phyloP scores from a whole-genome alignment of 1,140 invertebrate species.

The Heliconius hermathena region DNA sequence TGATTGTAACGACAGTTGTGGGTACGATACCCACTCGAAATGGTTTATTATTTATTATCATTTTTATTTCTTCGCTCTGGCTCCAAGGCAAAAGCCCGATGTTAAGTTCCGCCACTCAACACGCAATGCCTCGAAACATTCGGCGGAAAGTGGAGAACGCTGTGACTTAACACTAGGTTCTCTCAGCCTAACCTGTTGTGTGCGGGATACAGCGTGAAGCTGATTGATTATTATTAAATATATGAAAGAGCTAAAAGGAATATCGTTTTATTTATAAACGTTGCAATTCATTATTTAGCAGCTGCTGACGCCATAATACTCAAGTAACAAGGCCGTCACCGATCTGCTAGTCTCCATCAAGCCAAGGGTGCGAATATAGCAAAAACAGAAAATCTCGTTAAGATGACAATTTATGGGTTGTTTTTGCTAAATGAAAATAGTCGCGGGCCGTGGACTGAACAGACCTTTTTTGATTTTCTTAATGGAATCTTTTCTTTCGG shows the following conservation, averaged over 20 bases:
- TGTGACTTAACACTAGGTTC: too few species aligned
- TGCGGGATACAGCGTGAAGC: too few species aligned
- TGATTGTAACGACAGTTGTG: too few species aligned
- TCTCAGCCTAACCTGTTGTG: too few species aligned
- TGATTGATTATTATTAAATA: background rate
- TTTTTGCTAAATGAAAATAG: conserved; percentile 82
- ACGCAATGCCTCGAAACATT: too few species aligned
- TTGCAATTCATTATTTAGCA: conserved; percentile 13
- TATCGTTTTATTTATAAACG: background rate
- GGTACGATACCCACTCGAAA: too few species aligned
- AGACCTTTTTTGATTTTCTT: conserved; percentile 82
- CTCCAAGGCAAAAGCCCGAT: too few species aligned
- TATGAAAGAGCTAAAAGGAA: background rate
- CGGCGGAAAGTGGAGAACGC: too few species aligned
- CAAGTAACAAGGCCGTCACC: conserved; percentile 37
- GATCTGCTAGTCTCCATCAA: conserved; percentile 29
- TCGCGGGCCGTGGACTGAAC: conserved; percentile 74
- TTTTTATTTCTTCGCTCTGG: too few species aligned
- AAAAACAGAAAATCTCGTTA: conserved; percentile 80
- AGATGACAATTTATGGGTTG: conserved; percentile 82
- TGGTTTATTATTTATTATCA: too few species aligned
- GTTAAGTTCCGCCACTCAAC: too few species aligned
- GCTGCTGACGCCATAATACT: conserved; percentile 38
- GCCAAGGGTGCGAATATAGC: conserved; percentile 69
- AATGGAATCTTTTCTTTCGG: conserved; percentile 79